Evolutionary conservation across 1,140 invertebrate species (phyloP).

Genomic region (Dufourea novaeangliae): DNA sequence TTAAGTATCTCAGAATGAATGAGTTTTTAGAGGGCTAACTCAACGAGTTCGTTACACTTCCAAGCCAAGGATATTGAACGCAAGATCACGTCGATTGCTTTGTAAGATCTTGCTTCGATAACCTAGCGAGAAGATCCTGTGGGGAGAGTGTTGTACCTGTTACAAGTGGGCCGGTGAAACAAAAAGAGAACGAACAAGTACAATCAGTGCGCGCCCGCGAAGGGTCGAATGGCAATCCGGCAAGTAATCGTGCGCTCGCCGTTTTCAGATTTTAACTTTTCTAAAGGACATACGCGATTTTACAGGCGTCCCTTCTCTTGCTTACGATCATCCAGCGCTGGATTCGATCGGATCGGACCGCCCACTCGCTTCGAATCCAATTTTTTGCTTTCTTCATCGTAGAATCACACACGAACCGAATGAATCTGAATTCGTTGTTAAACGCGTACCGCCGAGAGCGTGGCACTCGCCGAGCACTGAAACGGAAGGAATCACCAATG

Average conservation of each 20-base stretch:
- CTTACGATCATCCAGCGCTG: too few relatives aligned
- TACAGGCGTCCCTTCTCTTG: not conserved
- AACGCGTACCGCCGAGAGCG: too few relatives aligned
- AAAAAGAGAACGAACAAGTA: conserved; percentile 5
- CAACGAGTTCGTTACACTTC: too few relatives aligned
- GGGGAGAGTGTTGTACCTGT: too few relatives aligned
- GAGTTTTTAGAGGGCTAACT: too few relatives aligned
- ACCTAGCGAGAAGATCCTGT: too few relatives aligned
- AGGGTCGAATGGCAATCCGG: not conserved
- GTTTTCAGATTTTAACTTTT: not conserved
- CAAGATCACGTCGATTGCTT: too few relatives aligned
- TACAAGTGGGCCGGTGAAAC: too few relatives aligned
- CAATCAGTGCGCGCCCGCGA: not conserved
- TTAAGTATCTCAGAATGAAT: too few relatives aligned
- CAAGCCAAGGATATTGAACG: too few relatives aligned
- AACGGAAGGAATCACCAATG: not conserved
- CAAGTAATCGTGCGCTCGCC: not conserved
- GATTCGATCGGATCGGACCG: not conserved
- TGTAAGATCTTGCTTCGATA: too few relatives aligned
- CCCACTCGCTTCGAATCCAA: not conserved
- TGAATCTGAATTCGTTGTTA: not conserved
- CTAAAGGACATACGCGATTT: not conserved
- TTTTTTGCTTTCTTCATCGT: not conserved
- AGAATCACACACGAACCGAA: not conserved
- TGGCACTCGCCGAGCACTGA: conserved; percentile 21